phyloP scores from a whole-genome alignment of 2,113 vertebrate species.

The Eretmodus cyanostictus region DNA sequence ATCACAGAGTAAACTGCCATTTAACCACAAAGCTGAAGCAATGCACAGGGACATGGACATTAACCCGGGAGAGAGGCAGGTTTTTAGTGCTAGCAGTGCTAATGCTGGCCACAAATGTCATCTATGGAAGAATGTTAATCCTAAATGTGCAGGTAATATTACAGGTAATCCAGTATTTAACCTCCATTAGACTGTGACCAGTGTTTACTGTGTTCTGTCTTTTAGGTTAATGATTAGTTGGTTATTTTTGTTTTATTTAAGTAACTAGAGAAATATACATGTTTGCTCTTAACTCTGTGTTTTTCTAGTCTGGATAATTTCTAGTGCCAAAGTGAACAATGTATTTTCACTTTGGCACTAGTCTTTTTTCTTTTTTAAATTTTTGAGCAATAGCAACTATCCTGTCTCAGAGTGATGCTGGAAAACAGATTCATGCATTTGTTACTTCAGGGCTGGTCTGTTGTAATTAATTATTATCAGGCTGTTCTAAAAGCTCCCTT shows the following conservation, averaged over 20 bases:
- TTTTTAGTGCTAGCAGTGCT: neutral
- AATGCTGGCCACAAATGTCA: neutral
- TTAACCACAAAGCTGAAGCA: neutral
- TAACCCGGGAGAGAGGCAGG: neutral
- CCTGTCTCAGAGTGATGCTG: neutral
- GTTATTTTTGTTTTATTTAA: neutral
- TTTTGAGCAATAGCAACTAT: neutral
- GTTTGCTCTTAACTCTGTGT: neutral
- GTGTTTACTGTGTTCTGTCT: neutral
- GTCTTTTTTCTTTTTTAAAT: neutral
- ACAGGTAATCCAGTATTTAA: neutral
- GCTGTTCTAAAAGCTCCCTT: neutral
- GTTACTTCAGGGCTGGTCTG: neutral
- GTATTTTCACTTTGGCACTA: neutral
- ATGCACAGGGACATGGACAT: neutral
- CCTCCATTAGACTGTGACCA: neutral
- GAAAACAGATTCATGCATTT: neutral
- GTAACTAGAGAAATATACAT: neutral
- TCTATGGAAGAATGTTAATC: neutral
- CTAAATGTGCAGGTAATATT: neutral
- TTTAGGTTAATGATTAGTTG: neutral
- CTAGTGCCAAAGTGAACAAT: neutral
- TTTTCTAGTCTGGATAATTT: neutral
- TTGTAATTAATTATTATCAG: neutral
- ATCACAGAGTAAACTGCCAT: neutral